Conservation (phyloP, 2,888 invertebrate genomes). For the Phoenoteleia sp. region DNA sequence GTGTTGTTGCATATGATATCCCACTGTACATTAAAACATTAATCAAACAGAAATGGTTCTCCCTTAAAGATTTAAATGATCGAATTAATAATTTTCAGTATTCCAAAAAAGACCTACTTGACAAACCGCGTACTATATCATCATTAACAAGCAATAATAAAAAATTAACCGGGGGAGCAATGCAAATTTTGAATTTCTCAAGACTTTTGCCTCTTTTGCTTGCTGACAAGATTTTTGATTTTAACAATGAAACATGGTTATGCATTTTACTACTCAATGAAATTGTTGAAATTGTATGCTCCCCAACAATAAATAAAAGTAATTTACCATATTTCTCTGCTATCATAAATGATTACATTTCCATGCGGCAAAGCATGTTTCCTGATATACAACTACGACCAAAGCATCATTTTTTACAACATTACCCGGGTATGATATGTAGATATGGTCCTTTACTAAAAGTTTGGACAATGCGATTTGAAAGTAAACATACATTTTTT, state of each 20-base stretch:
- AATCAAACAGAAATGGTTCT: no score
- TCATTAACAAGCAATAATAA: constrained; percentile 17
- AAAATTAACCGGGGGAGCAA: constrained; percentile 52
- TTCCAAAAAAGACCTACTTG: constrained; percentile 43
- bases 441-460: constrained; percentile 67
- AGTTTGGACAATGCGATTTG: constrained; percentile 74
- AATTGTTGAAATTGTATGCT: constrained; percentile 70
- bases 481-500: constrained; percentile 77
- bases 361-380: constrained; percentile 46
- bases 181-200: constrained; percentile 62
- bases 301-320: constrained; percentile 69
- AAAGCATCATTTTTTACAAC: constrained; percentile 71
- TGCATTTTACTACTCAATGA: constrained; percentile 62
- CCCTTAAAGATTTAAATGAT: constrained; percentile 55
- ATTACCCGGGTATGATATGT: constrained; percentile 67
- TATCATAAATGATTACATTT: constrained; percentile 60
- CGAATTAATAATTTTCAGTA: constrained; percentile 48
- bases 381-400: constrained; percentile 49
- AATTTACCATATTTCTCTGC: constrained; percentile 46
- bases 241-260: constrained; percentile 60
- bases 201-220: constrained; percentile 62
- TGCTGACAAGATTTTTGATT: constrained; percentile 48
- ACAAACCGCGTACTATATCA: constrained; percentile 48
- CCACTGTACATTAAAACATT: constrained; percentile 40
- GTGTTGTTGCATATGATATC: no score